Conservation (phyloP, 2,888 invertebrate genomes). For the Tineola bisselliella region DNA sequence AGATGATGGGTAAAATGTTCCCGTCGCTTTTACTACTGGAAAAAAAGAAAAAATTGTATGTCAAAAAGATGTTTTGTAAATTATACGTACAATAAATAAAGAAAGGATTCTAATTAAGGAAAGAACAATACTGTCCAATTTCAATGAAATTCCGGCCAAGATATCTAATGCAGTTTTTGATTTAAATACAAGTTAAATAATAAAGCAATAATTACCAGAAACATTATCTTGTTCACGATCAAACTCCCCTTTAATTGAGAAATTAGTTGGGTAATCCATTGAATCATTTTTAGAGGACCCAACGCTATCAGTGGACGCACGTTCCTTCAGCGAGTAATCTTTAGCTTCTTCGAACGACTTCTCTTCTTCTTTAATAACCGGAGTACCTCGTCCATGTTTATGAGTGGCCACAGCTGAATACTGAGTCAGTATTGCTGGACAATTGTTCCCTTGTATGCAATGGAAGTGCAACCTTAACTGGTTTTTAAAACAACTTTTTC, state of each 20-base stretch:
- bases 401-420: conserved; percentile 62
- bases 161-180: neutral
- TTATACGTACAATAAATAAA: neutral
- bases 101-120: too few relatives aligned
- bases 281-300: conserved; percentile 42
- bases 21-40: conserved; percentile 92
- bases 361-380: conserved; percentile 49
- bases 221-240: conserved; percentile 58
- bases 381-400: conserved; percentile 57
- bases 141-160: too few relatives aligned
- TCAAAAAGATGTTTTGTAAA: conserved; percentile 1
- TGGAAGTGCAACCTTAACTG: conserved; percentile 58
- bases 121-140: too few relatives aligned
- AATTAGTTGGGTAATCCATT: conserved; percentile 48
- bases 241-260: conserved; percentile 59
- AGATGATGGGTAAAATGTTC: conserved; percentile 90
- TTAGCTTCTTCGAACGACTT: conserved; percentile 57
- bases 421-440: conserved; percentile 58
- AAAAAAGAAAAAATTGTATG: conserved; percentile 31
- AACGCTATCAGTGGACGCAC: conserved; percentile 53
- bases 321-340: conserved; percentile 61
- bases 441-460: conserved; percentile 58
- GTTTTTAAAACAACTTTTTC: conserved; percentile 60
- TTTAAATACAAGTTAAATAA: neutral
- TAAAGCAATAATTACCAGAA: conserved; percentile 47